Conservation (phyloP, 2,888 invertebrate species). For the Lithophane ornitopus region DNA sequence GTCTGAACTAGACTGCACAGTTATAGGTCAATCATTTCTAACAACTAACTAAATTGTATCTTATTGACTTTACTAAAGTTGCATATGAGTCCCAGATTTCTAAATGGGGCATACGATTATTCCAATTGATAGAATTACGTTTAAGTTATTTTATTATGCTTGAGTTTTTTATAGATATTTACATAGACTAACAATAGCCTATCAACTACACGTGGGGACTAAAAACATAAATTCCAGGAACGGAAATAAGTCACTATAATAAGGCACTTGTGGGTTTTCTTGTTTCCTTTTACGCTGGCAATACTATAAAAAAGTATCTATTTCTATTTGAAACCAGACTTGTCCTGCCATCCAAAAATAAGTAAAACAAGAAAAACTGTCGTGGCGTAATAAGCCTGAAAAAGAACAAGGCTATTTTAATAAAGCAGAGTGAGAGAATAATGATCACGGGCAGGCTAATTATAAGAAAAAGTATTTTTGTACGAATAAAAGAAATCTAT, state of each 20-base stretch:
- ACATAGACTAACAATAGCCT: background rate
- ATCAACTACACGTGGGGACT: background rate
- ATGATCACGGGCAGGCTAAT: constrained; percentile 18
- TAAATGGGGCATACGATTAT: background rate
- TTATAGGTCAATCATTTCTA: constrained; percentile 2
- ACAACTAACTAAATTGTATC: background rate
- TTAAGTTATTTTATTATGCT: background rate
- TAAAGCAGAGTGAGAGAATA: constrained; percentile 4
- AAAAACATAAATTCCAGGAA: background rate
- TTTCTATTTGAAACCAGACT: constrained; percentile 21
- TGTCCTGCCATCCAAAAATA: constrained; percentile 29
- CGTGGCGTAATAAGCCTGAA: background rate
- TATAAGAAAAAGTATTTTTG: constrained; percentile 21
- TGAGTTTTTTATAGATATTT: background rate
- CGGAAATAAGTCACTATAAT: background rate
- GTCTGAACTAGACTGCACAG: background rate
- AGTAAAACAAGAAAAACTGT: constrained; percentile 3
- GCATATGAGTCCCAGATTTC: background rate
- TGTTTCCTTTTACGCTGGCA: background rate
- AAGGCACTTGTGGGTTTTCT: constrained; percentile 4
- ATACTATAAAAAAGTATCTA: constrained; percentile 9
- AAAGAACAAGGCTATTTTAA: constrained; percentile 28
- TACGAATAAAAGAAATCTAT: constrained; percentile 35
- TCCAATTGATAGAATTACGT: background rate
- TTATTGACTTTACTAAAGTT: too few species aligned